Base-by-base conservation (phyloP, 2,888 invertebrate genomes). In the Coenonympha glycerion region DNA sequence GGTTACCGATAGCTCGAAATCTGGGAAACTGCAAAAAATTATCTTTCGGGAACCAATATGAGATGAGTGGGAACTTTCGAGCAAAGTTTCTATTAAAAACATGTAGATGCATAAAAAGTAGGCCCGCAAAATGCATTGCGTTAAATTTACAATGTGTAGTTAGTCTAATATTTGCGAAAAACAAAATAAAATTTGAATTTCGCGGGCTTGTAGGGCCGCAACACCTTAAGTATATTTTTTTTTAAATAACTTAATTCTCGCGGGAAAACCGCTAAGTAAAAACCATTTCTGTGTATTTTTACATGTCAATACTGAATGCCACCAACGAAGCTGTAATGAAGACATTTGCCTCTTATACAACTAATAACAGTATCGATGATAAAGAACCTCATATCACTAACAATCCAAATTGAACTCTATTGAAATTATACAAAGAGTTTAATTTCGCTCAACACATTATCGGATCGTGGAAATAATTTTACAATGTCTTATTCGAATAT, bases 291-390 rank as follows among this genome's bases (percentile, higher is more conserved):
- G 54, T 48, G 51, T 49, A 31, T 53, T 59, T 55, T 48, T 47
- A 53, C 53, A 48, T 53, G 56, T 52, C 47, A 41, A 60, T 53
- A 64, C 80, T 52, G 45, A 41, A 60, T 53, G 64, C 80, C 80
- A 80, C 80, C 81, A 79, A 79, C 82, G 81, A 66, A 58, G 79
- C 18, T 47, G 46, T 73, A 79, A 82, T 82, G 71, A 81, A 82
- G 80, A 78, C 80, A 79, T 81, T 79, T 68, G 66, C 69, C 64
- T 72, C 63, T 65, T 67, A 73, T 72, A 74, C 68, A 67, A 68
- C 60, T 73, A 71, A 71, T 66, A 64, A 64, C 66, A 62, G 64
- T 64, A 65, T 64, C 62, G 61, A 65, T 60, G 68, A 70, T 69
- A 69, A 72, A 68, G 62, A 64, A 68, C 60, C 60, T 59, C 53